Base-by-base conservation (phyloP, 2,113 vertebrate genomes). In the Silurus meridionalis region DNA sequence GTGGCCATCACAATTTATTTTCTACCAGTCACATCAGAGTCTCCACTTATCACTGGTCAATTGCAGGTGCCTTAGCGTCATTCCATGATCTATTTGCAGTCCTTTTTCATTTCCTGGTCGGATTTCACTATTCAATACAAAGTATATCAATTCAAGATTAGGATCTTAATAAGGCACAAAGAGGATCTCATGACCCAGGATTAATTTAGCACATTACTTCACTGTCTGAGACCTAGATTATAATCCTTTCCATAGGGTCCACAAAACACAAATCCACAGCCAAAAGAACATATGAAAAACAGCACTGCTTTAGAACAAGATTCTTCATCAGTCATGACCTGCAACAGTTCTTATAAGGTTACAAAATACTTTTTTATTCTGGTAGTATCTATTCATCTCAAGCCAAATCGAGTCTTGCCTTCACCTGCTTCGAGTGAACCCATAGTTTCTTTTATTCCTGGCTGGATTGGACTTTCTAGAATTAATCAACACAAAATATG, bases 111-210 rank as follows among this genome's bases (percentile, higher is more conserved):
- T 94, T 93, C 90, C 93, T 92, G 92, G 84, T 82, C 87, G 85
- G 90, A 80, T 93, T 91, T 93, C 91, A 60, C 88, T 91, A 90
- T 92, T 91, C 92, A 91, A 82, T 82, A 77, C 3, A 17, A 84
- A 87, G 83, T 83, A 87, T 80, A 89, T 92, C 90, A 92, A 92
- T 92, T 92, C 91, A 92, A 93, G 93, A 92, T 93, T 94, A 93
- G 69, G 85, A 75, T 63, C 75, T 90, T 92, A 93, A 91, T 92
- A 93, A 93, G 90, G 88, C 72, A 86, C 84, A 89, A 88, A 72
- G 84, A 89, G 88, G 88, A 90, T 87, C 91, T 90, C 57, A 63
- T 46, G 46, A 80, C 82, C 79, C 66, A 60, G 79, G 75, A 69
- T 15, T 83, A 60, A 58, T 50, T 83, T 77, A 71, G 63, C 75